phyloP scores from a whole-genome alignment of 2,113 vertebrate species.

The Cynoglossus semilaevis region DNA sequence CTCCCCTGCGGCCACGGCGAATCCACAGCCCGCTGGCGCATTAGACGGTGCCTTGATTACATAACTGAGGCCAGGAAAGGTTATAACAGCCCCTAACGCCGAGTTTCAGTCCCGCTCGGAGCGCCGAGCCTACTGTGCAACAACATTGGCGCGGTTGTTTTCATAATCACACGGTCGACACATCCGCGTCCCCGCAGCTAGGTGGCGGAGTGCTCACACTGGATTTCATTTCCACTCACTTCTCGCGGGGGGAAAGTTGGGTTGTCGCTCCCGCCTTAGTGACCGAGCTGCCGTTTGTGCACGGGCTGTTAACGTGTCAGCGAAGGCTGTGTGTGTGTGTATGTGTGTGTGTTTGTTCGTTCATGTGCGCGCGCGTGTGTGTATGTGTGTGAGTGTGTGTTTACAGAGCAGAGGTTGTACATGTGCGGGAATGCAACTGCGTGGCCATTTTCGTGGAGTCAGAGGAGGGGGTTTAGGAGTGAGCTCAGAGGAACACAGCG shows the following conservation, averaged over 20 bases:
- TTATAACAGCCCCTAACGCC: constrained; percentile 56
- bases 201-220: constrained; percentile 64
- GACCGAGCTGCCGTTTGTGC: constrained; percentile 17
- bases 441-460: constrained; percentile 64
- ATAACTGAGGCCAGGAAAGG: constrained; percentile 57
- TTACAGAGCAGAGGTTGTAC: constrained; percentile 30
- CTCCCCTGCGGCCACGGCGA: constrained; percentile 37
- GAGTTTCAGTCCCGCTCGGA: constrained; percentile 56
- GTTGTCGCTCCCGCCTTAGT: constrained; percentile 54
- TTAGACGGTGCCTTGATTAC: constrained; percentile 64
- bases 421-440: constrained; percentile 68
- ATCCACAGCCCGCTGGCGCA: constrained; percentile 45
- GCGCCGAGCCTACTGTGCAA: constrained; percentile 55
- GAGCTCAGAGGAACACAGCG: constrained; percentile 20
- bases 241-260: constrained; percentile 61
- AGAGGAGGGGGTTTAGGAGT: constrained; percentile 24
- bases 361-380: constrained; percentile 7
- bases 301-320: constrained; percentile 46
- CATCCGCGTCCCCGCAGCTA: constrained; percentile 65
- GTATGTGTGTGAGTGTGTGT: not conserved
- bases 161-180: constrained; percentile 64
- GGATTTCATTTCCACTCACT: constrained; percentile 40
- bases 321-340: constrained; percentile 10
- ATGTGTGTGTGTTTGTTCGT: constrained; percentile 5
- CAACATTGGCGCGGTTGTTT: constrained; percentile 75